Conservation (phyloP, 2,888 invertebrate species). For the Rapana venosa region DNA sequence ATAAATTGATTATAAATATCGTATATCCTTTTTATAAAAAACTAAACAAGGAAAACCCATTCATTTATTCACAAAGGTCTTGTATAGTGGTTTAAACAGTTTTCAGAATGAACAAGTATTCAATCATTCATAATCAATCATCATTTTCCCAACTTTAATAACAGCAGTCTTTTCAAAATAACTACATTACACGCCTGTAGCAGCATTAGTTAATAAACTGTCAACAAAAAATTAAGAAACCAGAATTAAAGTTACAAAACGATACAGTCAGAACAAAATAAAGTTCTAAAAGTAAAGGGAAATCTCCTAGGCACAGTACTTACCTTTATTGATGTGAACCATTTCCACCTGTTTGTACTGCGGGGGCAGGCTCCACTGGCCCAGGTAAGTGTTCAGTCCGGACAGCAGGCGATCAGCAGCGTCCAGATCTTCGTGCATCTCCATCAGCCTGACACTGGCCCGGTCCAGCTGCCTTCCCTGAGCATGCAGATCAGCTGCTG, state of each 20-base stretch:
- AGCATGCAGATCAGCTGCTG: slow-evolving; percentile 57
- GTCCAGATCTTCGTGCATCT: slow-evolving; percentile 67
- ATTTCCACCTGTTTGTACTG: slow-evolving; percentile 30
- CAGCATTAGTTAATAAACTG: no score
- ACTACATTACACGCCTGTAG: no score
- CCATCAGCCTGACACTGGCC: slow-evolving; percentile 59
- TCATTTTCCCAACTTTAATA: no score
- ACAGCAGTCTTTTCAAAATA: no score
- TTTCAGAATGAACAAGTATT: no score
- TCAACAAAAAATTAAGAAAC: background rate
- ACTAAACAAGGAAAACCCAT: no score
- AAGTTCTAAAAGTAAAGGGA: background rate
- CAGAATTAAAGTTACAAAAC: background rate
- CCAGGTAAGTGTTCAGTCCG: slow-evolving; percentile 66
- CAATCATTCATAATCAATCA: no score
- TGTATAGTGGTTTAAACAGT: no score
- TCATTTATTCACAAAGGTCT: no score
- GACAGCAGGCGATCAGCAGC: slow-evolving; percentile 62
- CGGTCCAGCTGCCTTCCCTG: slow-evolving; percentile 66
- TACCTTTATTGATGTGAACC: slow-evolving; percentile 30
- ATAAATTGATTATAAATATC: no score
- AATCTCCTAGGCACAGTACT: background rate
- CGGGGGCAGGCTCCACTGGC: slow-evolving; percentile 62
- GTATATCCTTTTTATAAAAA: no score
- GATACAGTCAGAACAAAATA: background rate